Conservation (phyloP, 2,888 invertebrate genomes). For the Chloromyia formosa region DNA sequence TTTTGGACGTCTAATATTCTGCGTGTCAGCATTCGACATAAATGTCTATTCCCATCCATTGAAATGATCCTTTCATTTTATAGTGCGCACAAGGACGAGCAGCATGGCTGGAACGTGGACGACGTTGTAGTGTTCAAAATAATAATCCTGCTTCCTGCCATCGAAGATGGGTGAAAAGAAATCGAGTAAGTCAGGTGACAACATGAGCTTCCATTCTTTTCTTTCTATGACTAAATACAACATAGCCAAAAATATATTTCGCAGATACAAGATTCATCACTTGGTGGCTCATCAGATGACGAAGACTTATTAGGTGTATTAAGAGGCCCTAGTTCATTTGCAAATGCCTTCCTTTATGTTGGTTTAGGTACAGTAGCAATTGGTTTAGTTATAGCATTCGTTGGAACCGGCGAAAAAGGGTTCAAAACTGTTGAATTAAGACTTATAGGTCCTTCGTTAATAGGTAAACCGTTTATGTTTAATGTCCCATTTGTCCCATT, state of each 20-base stretch:
- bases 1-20: background rate
- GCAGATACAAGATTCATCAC: conserved; percentile 85
- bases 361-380: conserved; percentile 84
- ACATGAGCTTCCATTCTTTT: too few relatives aligned
- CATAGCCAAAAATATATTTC: background rate
- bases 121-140: conserved; percentile 75
- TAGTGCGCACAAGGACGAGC: conserved; percentile 86
- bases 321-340: conserved; percentile 80
- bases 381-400: conserved; percentile 88
- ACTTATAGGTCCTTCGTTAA: conserved; percentile 84
- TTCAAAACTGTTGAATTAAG: conserved; percentile 87
- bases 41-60: too few relatives aligned
- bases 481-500: background rate
- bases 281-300: conserved; percentile 79
- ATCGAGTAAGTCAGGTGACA: conserved; percentile 71
- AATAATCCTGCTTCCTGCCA: conserved; percentile 69
- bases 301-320: conserved; percentile 74
- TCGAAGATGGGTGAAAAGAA: conserved; percentile 85
- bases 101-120: conserved; percentile 80
- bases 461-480: conserved; percentile 60
- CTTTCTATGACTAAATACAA: too few relatives aligned
- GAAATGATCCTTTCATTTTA: conserved; percentile 50
- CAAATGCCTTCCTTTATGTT: conserved; percentile 84
- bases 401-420: conserved; percentile 89
- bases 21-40: too few relatives aligned